Evolutionary conservation across 2,888 invertebrate species (phyloP).

Genomic region (Stenoptilia bipunctidactyla): DNA sequence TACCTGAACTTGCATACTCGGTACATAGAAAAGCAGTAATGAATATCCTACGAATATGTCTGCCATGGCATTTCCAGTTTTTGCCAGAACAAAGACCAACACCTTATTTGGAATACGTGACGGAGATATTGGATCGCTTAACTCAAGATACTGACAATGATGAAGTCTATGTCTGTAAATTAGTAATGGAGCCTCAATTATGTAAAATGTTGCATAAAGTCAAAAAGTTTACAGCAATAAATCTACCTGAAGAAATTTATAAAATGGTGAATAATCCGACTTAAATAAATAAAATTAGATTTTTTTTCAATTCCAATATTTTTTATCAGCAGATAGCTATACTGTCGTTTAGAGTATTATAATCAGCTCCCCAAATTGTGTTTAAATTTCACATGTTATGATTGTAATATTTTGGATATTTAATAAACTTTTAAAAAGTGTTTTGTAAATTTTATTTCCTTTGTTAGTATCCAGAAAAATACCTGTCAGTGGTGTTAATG

Average conservation of each 20-base stretch:
- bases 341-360: too few species aligned
- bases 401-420: too few species aligned
- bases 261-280: slow-evolving; percentile 26
- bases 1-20: slow-evolving; percentile 38
- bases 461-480: too few species aligned
- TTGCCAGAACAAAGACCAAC: slow-evolving; percentile 35
- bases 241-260: slow-evolving; percentile 32
- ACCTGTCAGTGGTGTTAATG: too few species aligned
- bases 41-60: slow-evolving; percentile 46
- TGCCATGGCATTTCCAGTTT: slow-evolving; percentile 52
- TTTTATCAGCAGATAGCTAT: too few species aligned
- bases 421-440: too few species aligned
- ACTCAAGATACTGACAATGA: slow-evolving; percentile 45
- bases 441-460: too few species aligned
- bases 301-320: too few species aligned
- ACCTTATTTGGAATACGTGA: slow-evolving; percentile 33
- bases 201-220: slow-evolving; percentile 45
- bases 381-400: too few species aligned
- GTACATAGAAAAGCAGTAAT: slow-evolving; percentile 47
- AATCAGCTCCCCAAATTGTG: too few species aligned
- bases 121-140: slow-evolving; percentile 29
- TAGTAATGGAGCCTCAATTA: slow-evolving; percentile 36
- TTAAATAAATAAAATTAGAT: too few species aligned
- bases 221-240: slow-evolving; percentile 45
- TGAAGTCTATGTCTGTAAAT: slow-evolving; percentile 47